Evolutionary conservation across 2,113 vertebrate species (phyloP), one percentile per base, ranked within the genome.

Genomic region (Rhea americana): DNA sequence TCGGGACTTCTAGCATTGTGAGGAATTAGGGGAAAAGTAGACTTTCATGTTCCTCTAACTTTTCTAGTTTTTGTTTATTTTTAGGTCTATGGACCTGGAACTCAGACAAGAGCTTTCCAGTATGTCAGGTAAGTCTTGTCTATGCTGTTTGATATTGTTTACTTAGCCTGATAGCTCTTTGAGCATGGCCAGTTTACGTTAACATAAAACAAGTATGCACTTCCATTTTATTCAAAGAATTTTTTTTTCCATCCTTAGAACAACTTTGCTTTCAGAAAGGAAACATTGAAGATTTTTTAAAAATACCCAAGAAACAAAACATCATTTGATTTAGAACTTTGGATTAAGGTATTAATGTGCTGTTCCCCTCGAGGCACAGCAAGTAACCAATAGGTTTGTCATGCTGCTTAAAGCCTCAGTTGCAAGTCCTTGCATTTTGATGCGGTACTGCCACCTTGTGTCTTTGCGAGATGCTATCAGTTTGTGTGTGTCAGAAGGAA

Each of bases 31-130:
- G 8, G n/a, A 71, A 25, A 32, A 62, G 15, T 47, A 3, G 21
- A 32, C 26, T 51, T 83, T 19, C 48, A 13, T 56, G 7, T 68
- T 73, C 55, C 45, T 30, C 41, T 43, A 95, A 59, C 22, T 85
- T 74, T 12, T 47, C 13, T 85, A 58, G 28, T 94, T 94, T 61
- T 84, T 21, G 18, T 91, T 56, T 18, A 7, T 0, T 94, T 97
- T 25, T 85, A 99, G 99, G 99, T 99, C 9, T 99, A 99, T 28
- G 99, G 99, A 51, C 98, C 98, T 22, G 99, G 99, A 88, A 98
- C 98, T 61, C 99, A 99, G 94, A 99, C 99, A 0, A 98, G 99
- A 97, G 99, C 99, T 14, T 99, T 99, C 96, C 99, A 99, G 85
- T 99, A 99, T 51, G 99, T 99, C 76, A 99, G 99, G 99, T 99